Conservation (phyloP, 2,113 vertebrate genomes). For the Bufo bufo region DNA sequence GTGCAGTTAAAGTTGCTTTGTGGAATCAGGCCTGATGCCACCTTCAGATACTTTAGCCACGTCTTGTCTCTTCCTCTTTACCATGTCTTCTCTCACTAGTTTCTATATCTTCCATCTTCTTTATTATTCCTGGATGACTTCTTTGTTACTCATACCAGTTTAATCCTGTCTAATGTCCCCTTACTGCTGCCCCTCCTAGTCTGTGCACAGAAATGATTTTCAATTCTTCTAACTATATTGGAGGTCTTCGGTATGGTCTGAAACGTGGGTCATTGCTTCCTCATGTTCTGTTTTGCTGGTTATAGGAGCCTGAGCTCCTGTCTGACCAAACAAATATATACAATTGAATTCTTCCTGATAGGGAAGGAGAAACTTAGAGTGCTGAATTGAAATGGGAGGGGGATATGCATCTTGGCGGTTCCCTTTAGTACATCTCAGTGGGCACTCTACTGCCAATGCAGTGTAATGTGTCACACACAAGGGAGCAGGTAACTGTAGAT, state of each 20-base stretch:
- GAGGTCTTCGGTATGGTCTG: conserved; percentile 19
- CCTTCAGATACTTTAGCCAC: neutral
- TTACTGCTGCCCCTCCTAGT: neutral
- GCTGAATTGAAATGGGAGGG: conserved; percentile 20
- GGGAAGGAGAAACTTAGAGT: conserved; percentile 18
- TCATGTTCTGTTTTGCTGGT: conserved; percentile 4
- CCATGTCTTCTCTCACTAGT: neutral
- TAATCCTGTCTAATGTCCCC: neutral
- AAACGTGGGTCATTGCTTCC: conserved; percentile 11
- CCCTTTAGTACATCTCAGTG: conserved; percentile 16
- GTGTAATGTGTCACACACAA: conserved; percentile 27
- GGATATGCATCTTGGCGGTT: conserved; percentile 3
- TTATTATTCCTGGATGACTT: neutral
- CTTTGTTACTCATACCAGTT: neutral
- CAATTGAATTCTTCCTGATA: conserved; percentile 17
- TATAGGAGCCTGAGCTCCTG: neutral
- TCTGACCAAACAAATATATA: conserved; percentile 7
- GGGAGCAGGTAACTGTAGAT: conserved; percentile 16
- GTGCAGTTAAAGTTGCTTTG: no score
- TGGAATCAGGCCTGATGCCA: no score
- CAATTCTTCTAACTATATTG: neutral
- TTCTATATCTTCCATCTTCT: neutral
- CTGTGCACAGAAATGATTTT: neutral
- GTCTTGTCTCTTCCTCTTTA: neutral
- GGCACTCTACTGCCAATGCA: conserved; percentile 5